Evolutionary conservation across 1,140 invertebrate species (phyloP), one percentile per base, ranked within the genome.

Genomic region (Zophobas atratus): DNA sequence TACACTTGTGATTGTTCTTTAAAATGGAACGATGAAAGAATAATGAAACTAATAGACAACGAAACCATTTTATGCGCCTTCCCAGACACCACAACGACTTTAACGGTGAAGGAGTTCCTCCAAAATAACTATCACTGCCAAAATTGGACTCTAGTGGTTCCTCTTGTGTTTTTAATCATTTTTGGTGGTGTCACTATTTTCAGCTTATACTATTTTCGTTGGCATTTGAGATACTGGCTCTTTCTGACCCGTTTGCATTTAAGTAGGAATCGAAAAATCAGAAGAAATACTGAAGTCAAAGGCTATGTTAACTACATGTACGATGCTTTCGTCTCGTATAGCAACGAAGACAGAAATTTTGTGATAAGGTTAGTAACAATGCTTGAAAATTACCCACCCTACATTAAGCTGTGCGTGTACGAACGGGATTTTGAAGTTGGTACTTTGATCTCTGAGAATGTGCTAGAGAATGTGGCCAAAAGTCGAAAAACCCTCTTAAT

Each of bases 301-400:
- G 60, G 33, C 8, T 78, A 80, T 2, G 85, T 78, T 1, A 81
- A 84, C 34, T 91, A 89, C 71, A 86, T 87, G 63, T 93, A 90
- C 80, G 92, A 93, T 79, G 92, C 91, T 1, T 93, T 93, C 81
- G 88, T 93, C 1, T 92, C 91, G 0, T 93, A 93, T 81, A 91
- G 90, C 79, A 89, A 87, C 70, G 89, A 92, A 79, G 92, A 93
- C 79, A 86, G 89, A 76, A 86, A 89, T 46, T 92, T 92, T 83
- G 89, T 93, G 1, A 81, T 89, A 0, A 84, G 88, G 32, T 86
- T 93, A 79, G 87, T 92, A 34, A 83, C 85, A 5, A 87, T 89
- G 75, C 79, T 93, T 53, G 92, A 93, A 83, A 86, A 88, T 1
- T 81, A 86, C 36, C 86, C 89, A 2, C 88, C 89, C 1, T 87